Evolutionary conservation across 2,888 invertebrate species (phyloP), one percentile per base, ranked within the genome.

Genomic region (Himalopsyche tibetana): DNA sequence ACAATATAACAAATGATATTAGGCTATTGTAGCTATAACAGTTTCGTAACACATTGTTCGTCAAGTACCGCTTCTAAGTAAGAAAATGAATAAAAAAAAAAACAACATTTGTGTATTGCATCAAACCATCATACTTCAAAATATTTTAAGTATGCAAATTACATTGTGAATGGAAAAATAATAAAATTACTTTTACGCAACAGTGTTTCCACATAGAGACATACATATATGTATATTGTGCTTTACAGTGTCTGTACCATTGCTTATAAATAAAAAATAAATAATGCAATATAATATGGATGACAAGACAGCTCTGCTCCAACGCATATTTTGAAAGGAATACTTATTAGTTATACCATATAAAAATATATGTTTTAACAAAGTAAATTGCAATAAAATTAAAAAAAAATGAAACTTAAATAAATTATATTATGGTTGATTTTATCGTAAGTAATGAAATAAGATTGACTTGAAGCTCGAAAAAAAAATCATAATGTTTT

Each of bases 91-190:
- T 45, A 28, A 28, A 6, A 56, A 56, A 56, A 55, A n/a, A 56
- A 56, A 17, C n/a, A 19, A 56, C 17, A 56, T 56, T 56, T n/a
- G 6, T n/a, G 5, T 63, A 28, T 63, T 63, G 9, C 63, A 28
- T 63, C 63, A 63, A 56, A n/a, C 56, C 17, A n/a, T 55, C 55
- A 17, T 15, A 55, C 56, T 56, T n/a, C n/a, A n/a, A 19, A 63
- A 63, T 63, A 63, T 19, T 19, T 63, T 63, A 19, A 19, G 63
- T 63, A 63, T 63, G 63, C 63, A 63, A 63, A 63, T 63, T 63
- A 63, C 11, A 6, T 63, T 63, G 19, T 63, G 63, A 63, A 63
- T 63, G 19, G 28, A 19, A 63, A n/a, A n/a, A 63, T 63, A 63
- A 63, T 19, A 63, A 63, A 63, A 63, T 19, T 63, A 19, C 63